phyloP scores from a whole-genome alignment of 1,140 invertebrate genomes.

The Drosophila subobscura region DNA sequence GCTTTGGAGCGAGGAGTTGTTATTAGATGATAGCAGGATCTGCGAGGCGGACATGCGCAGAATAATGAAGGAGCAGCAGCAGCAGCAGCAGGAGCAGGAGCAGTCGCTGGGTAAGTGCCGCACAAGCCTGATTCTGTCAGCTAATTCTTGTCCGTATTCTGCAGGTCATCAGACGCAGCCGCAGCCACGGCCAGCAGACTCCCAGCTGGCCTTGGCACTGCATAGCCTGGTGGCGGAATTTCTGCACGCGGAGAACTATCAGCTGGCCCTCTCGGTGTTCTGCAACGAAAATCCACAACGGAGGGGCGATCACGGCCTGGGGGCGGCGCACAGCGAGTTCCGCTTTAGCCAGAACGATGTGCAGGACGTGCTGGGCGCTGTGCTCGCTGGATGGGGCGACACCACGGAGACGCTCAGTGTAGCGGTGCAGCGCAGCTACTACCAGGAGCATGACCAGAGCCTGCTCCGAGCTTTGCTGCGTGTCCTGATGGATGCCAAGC shows the following conservation, averaged over 20 bases:
- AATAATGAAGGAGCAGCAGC: not conserved
- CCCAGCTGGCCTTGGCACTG: slow-evolving; percentile 52
- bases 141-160: not conserved
- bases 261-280: slow-evolving; percentile 75
- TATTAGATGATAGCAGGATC: too few relatives aligned
- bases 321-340: slow-evolving; percentile 34
- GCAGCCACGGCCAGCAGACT: slow-evolving; percentile 22
- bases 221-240: slow-evolving; percentile 80
- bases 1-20: too few relatives aligned
- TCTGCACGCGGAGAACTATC: slow-evolving; percentile 75
- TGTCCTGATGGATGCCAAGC: slow-evolving; percentile 21
- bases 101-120: too few relatives aligned
- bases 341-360: slow-evolving; percentile 64
- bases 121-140: not conserved
- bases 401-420: not conserved
- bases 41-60: too few relatives aligned
- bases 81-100: slow-evolving; percentile 15
- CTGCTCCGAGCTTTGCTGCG: slow-evolving; percentile 57
- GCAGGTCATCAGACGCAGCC: slow-evolving; percentile 45
- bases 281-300: slow-evolving; percentile 73
- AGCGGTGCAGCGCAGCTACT: slow-evolving; percentile 32
- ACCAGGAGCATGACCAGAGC: slow-evolving; percentile 21
- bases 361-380: slow-evolving; percentile 44
- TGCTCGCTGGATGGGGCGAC: slow-evolving; percentile 29
- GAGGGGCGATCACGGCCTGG: slow-evolving; percentile 56